Evolutionary conservation across 2,113 vertebrate genomes (phyloP), one percentile per base, ranked within the genome.

Genomic region (Perca fluviatilis): DNA sequence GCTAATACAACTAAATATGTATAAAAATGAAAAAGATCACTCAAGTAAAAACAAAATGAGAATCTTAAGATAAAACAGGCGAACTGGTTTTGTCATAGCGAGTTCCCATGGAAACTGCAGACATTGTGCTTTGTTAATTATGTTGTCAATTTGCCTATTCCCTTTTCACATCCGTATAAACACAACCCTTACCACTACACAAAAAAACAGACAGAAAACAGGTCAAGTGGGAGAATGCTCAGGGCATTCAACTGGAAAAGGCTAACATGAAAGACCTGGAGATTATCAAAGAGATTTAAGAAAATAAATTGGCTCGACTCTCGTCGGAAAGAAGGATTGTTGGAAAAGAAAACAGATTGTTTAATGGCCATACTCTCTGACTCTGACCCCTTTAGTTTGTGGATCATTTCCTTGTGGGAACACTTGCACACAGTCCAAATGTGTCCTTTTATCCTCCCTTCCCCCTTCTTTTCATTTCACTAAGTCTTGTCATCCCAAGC

Each of bases 281-380:
- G 82, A 92, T 94, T 90, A 92, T 91, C 91, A 93, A 90, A 92
- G 87, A 92, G 83, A 91, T 93, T 91, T 77, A 79, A 78, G 74
- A 88, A 80, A 89, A 88, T 88, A 94, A 94, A 95, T 92, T 95
- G 92, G 82, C 80, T 79, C 69, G 74, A 78, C 36, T 83, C 51
- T 82, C 63, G 49, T 66, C 47, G 65, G 66, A 81, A 56, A 77
- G 66, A 68, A 23, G 88, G 85, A 93, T 92, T 92, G 89, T 84
- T 77, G 86, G 66, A 72, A 67, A 88, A 91, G 79, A 87, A 92
- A 89, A 89, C 70, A 33, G 83, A 90, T 89, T 91, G 80, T 90
- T 93, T 91, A 93, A 95, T 91, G 85, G 79, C 50, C 54, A 47
- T 30, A 9, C 40, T 79, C 71, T 23, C 18, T 33, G 77, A 68